These are phyloP conservation scores for Lepidurus couesii DNA, from an alignment of 1,140 invertebrate species.

Conservation along the genomic window DNA sequence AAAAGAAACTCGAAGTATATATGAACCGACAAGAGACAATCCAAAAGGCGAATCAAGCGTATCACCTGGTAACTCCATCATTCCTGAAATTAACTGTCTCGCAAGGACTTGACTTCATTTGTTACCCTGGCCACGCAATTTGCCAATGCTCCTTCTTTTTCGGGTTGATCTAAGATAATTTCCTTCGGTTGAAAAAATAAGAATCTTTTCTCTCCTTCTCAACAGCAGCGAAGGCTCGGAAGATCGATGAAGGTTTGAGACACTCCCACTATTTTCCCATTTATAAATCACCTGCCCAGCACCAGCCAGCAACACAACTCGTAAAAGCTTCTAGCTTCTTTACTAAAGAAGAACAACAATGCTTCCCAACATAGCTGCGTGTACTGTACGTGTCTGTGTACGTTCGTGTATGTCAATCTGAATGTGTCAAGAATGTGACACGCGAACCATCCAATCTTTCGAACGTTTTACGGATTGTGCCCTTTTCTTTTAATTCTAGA, in stretches of 20 bases:
- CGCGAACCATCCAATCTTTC: too few species aligned
- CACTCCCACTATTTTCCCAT: not conserved
- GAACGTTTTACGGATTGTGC: too few species aligned
- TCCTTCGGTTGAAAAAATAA: not conserved
- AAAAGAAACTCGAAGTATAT: too few species aligned
- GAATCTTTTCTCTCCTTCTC: not conserved
- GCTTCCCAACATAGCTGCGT: too few species aligned
- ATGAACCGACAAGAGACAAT: not conserved
- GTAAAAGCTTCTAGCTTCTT: too few species aligned
- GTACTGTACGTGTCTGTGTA: too few species aligned
- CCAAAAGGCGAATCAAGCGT: not conserved
- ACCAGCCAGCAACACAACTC: not conserved
- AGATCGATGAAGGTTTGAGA: not conserved
- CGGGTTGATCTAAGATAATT: not conserved
- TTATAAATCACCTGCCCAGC: not conserved
- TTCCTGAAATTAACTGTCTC: not conserved
- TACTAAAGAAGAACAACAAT: too few species aligned
- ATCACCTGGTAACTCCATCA: not conserved
- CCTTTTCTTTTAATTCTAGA: too few species aligned
- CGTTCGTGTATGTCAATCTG: too few species aligned
- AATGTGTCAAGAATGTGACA: too few species aligned
- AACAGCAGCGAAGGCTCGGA: not conserved
- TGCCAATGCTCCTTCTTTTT: not conserved
- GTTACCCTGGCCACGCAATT: constrained; percentile 1
- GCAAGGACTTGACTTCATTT: not conserved